These are phyloP conservation scores for Pantherophis vulpinus DNA, from an alignment of 2,797 vertebrate species.

Conservation along the genomic window DNA sequence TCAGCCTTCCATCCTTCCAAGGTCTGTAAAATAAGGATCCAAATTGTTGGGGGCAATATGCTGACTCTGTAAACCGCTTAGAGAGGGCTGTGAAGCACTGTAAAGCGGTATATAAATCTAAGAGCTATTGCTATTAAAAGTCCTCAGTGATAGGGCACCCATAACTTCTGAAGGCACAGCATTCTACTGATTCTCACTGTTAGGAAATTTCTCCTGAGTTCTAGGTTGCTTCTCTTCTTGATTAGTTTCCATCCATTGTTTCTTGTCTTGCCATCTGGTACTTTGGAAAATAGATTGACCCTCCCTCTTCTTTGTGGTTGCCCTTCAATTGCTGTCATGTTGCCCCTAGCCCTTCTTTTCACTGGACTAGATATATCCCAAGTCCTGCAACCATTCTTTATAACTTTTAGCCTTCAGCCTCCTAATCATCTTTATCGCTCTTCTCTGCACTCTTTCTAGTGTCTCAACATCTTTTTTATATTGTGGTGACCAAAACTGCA, in stretches of 20 bases:
- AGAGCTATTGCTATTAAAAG: background rate
- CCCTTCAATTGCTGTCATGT: background rate
- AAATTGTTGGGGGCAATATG: too few relatives aligned
- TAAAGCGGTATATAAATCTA: too few relatives aligned
- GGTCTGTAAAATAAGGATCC: too few relatives aligned
- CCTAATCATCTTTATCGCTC: background rate
- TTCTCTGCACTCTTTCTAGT: background rate
- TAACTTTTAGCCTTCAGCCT: background rate
- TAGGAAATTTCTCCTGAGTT: background rate
- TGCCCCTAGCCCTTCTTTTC: background rate
- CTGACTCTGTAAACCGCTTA: too few relatives aligned
- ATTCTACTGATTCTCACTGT: background rate
- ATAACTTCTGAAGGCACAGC: background rate
- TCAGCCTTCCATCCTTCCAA: too few relatives aligned
- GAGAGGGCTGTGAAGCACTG: too few relatives aligned
- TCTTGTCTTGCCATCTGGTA: background rate
- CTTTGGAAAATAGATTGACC: background rate
- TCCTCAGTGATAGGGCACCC: too few relatives aligned
- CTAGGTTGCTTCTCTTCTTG: background rate
- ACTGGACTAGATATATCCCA: background rate
- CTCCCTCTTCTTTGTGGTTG: too few relatives aligned
- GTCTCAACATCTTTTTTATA: background rate
- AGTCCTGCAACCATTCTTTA: background rate
- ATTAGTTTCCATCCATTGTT: background rate
- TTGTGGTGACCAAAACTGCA: background rate